These are phyloP conservation scores for Planiliza haematocheilus DNA, from an alignment of 2,113 vertebrate genomes.

Conservation along the genomic window DNA sequence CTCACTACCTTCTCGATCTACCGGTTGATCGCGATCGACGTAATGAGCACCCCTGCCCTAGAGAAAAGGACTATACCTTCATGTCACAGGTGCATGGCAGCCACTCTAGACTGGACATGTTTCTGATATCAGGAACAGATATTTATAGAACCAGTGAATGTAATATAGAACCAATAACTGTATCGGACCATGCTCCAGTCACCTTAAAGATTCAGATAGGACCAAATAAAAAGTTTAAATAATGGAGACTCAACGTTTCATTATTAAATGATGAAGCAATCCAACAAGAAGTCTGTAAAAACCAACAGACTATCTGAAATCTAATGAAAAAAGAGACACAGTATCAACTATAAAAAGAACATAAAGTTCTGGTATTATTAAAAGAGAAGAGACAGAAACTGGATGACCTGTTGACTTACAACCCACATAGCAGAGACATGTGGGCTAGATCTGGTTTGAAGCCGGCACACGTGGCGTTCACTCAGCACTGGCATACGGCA, in stretches of 20 bases:
- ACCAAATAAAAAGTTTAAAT: background rate
- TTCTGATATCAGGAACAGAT: background rate
- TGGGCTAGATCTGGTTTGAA: too few relatives aligned
- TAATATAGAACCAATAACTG: background rate
- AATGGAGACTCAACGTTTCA: background rate
- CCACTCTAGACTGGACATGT: background rate
- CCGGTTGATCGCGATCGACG: too few relatives aligned
- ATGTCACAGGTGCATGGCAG: background rate
- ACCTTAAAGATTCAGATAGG: background rate
- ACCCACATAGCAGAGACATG: too few relatives aligned
- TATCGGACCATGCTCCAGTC: background rate
- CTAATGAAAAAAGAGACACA: background rate
- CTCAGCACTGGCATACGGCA: too few relatives aligned
- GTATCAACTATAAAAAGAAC: background rate
- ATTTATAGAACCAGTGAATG: background rate
- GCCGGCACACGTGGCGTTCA: too few relatives aligned
- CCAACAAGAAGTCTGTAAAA: background rate
- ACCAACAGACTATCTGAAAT: background rate
- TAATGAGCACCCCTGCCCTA: too few relatives aligned
- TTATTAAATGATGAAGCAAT: background rate
- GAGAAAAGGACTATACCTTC: background rate
- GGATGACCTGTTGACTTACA: background rate
- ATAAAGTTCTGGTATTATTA: background rate
- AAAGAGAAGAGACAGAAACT: background rate
- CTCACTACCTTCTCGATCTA: too few relatives aligned